These are phyloP conservation scores for Muscidifurax raptorellus DNA, from an alignment of 1,140 invertebrate species.

Conservation along the genomic window DNA sequence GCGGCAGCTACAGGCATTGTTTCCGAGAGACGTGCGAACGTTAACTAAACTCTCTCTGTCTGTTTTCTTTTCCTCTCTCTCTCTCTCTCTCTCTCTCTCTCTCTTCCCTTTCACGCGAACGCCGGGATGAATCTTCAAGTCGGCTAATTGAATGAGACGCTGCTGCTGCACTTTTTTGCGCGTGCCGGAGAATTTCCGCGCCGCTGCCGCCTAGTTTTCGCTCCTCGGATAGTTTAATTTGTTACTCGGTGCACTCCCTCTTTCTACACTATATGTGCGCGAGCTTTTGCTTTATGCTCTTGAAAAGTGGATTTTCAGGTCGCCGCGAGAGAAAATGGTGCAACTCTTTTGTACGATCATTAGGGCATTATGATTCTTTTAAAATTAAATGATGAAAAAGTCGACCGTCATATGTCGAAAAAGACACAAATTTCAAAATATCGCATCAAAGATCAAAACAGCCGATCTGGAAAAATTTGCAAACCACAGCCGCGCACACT, in stretches of 20 bases:
- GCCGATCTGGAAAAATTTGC: background rate
- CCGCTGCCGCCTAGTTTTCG: background rate
- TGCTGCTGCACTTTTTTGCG: constrained; percentile 10
- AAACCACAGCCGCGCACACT: background rate
- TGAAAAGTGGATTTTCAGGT: no score
- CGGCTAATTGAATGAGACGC: constrained; percentile 42
- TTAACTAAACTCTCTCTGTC: constrained; percentile 31
- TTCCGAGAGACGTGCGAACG: constrained; percentile 37
- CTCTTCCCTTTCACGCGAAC: background rate
- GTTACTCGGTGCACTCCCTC: background rate
- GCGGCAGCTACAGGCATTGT: constrained; percentile 29
- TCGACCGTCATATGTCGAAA: background rate
- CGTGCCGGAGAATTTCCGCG: background rate
- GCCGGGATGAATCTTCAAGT: constrained; percentile 23
- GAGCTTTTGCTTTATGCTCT: no score
- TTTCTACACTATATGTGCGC: no score
- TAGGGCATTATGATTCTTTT: no score
- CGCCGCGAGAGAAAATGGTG: no score
- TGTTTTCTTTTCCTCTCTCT: constrained; percentile 6
- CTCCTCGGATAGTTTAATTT: constrained; percentile 1
- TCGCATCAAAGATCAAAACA: background rate
- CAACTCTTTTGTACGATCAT: no score
- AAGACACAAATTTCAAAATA: background rate
- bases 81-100: background rate
- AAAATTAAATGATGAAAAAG: no score